phyloP scores from a whole-genome alignment of 2,113 vertebrate species.

The Amphiprion ocellaris region DNA sequence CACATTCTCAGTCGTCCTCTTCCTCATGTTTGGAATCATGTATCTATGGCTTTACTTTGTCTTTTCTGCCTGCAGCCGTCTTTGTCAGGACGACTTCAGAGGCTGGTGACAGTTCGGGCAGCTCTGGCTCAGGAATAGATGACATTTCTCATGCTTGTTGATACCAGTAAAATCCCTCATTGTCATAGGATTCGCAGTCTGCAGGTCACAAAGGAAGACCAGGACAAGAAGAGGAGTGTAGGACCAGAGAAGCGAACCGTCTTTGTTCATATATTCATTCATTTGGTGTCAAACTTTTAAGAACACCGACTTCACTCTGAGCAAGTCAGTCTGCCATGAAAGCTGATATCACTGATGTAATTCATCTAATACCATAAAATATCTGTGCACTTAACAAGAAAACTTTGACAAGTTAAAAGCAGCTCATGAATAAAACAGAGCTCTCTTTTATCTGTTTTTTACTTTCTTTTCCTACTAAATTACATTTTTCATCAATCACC shows the following conservation, averaged over 20 bases:
- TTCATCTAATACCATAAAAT: not conserved
- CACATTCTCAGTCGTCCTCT: slow-evolving; percentile 12
- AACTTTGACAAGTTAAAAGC: slow-evolving; percentile 3
- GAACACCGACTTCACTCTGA: not conserved
- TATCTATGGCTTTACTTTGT: slow-evolving; percentile 51
- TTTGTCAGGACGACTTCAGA: slow-evolving; percentile 30
- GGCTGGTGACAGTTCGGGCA: slow-evolving; percentile 29
- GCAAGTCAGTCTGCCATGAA: not conserved
- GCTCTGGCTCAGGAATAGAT: slow-evolving; percentile 25
- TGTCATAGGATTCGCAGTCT: slow-evolving; percentile 14
- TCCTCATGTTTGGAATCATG: slow-evolving; percentile 38
- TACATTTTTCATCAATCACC: not conserved
- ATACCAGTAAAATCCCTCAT: slow-evolving; percentile 29
- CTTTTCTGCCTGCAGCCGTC: slow-evolving; percentile 17
- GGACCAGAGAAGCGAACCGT: not conserved
- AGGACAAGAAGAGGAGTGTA: not conserved
- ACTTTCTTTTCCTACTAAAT: not conserved
- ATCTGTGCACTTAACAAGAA: not conserved
- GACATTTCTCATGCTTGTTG: slow-evolving; percentile 40
- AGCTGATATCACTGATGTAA: not conserved
- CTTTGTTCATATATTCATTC: not conserved
- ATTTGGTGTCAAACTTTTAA: not conserved
- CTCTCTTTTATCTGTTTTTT: not conserved
- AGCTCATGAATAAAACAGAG: slow-evolving; percentile 12
- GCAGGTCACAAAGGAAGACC: not conserved